Conservation (phyloP, 1,140 invertebrate genomes). For the Megathymus violae region DNA sequence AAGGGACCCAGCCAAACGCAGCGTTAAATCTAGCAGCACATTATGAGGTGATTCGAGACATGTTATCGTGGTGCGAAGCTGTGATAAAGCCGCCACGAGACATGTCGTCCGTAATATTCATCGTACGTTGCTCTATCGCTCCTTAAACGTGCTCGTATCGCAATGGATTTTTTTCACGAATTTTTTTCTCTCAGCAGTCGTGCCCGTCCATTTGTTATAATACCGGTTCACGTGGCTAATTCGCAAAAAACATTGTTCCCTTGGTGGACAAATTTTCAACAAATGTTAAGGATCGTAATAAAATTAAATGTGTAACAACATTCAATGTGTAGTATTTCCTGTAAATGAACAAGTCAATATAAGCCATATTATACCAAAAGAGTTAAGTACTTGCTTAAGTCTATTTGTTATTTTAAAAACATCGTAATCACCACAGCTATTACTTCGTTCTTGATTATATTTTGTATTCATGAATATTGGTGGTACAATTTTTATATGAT, state of each 20-base stretch:
- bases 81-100: conserved; percentile 27
- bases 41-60: conserved; percentile 31
- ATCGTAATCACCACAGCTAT: too few relatives aligned
- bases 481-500: too few relatives aligned
- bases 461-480: too few relatives aligned
- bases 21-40: conserved; percentile 33
- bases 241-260: background rate
- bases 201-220: background rate
- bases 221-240: background rate
- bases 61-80: conserved; percentile 24
- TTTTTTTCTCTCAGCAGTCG: background rate
- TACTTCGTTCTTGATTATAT: too few relatives aligned
- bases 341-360: background rate
- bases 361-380: background rate
- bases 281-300: conserved; percentile 1
- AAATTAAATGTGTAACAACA: background rate
- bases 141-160: background rate
- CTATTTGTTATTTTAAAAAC: background rate
- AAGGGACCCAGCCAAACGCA: conserved; percentile 9
- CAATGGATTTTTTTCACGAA: background rate
- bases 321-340: conserved; percentile 6
- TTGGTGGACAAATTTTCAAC: background rate
- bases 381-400: background rate
- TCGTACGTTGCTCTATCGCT: conserved; percentile 20
- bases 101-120: conserved; percentile 31